Conservation (phyloP, 2,888 invertebrate species). For the Sminthurinus aureus region DNA sequence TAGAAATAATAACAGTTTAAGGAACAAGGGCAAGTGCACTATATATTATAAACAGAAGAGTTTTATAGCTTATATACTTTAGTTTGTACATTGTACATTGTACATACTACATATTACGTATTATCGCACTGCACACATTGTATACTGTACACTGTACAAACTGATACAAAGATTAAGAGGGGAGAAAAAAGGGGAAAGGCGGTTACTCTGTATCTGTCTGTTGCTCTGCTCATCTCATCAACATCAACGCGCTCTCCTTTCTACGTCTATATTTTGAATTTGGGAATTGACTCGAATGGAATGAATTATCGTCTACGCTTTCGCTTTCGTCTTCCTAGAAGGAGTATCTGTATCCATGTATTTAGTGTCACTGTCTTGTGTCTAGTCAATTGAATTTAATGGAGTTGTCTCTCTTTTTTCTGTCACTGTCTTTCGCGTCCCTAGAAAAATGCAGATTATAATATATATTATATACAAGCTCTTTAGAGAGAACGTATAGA, state of each 20-base stretch:
- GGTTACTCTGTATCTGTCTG: not conserved
- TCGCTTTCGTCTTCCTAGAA: not conserved
- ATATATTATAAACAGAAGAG: too few species aligned
- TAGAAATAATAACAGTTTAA: not conserved
- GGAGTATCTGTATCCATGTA: not conserved
- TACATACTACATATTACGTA: too few species aligned
- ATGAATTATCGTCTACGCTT: conserved; percentile 31
- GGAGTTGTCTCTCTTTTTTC: conserved; percentile 24
- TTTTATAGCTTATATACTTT: too few species aligned
- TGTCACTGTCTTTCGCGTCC: conserved; percentile 5
- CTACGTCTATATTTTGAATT: conserved; percentile 5
- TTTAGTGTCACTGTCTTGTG: not conserved
- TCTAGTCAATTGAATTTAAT: conserved; percentile 42
- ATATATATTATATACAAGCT: too few species aligned
- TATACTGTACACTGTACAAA: not conserved
- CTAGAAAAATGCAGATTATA: not conserved
- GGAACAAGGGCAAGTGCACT: not conserved
- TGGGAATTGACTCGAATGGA: conserved; percentile 51
- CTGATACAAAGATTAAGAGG: not conserved
- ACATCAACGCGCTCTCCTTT: too few species aligned
- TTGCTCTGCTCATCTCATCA: not conserved
- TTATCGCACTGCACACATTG: too few species aligned
- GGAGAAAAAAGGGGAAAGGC: not conserved
- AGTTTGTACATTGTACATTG: too few species aligned
- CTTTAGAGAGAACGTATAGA: too few species aligned